These are phyloP conservation scores for Calameuta idolon DNA, from an alignment of 2,888 invertebrate species.

Conservation along the genomic window DNA sequence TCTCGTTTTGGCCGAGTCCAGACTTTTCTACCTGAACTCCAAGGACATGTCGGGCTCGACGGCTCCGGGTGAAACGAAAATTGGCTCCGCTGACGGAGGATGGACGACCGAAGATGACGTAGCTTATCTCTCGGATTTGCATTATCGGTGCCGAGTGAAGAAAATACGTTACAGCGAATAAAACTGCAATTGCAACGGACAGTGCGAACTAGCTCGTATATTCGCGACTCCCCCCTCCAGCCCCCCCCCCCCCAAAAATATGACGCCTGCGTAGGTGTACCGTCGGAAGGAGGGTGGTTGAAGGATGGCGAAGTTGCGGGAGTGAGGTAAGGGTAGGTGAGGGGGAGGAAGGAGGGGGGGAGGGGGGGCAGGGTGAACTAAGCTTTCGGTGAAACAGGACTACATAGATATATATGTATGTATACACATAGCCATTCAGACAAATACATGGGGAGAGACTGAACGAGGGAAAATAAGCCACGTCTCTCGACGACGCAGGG, in stretches of 20 bases:
- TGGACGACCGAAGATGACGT: too few species aligned
- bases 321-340: background rate
- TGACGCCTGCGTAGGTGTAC: background rate
- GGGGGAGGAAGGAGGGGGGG: background rate
- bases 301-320: background rate
- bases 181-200: background rate
- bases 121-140: too few species aligned
- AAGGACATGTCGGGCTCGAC: too few species aligned
- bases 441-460: background rate
- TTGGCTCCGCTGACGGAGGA: too few species aligned
- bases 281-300: background rate
- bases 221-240: background rate
- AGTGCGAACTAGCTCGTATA: background rate
- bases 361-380: too few species aligned
- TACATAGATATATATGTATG: background rate
- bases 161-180: background rate
- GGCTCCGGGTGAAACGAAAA: too few species aligned
- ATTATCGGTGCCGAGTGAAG: too few species aligned
- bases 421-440: background rate
- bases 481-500: conserved; percentile 16
- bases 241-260: background rate
- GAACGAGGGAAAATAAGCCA: background rate
- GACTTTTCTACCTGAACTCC: too few species aligned
- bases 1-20: too few species aligned
- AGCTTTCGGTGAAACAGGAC: background rate